phyloP scores from a whole-genome alignment of 92 coral and sea anemone genomes.

The Phymanthus crucifer region DNA sequence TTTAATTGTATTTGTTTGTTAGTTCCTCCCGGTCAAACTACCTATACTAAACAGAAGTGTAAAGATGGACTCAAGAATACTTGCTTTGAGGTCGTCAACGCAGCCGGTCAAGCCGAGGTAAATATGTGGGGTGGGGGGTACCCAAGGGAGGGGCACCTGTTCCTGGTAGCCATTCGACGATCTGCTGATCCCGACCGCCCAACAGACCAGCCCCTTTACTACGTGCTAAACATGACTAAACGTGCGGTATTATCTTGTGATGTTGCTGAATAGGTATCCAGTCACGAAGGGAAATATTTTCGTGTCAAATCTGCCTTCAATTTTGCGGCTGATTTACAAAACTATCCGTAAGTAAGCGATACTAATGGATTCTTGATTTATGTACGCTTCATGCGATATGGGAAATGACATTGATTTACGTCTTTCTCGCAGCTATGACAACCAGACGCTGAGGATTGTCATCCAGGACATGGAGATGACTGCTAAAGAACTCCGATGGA shows the following conservation, averaged over 20 bases:
- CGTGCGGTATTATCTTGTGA: background rate
- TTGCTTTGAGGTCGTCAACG: slow-evolving; percentile 96
- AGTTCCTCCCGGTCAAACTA: slow-evolving; percentile 98
- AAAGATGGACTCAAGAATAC: slow-evolving; percentile 97
- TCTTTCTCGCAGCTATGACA: slow-evolving; percentile 70
- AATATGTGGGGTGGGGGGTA: background rate
- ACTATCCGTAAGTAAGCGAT: slow-evolving; percentile 78
- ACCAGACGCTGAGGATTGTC: slow-evolving; percentile 91
- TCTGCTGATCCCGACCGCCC: too few relatives aligned
- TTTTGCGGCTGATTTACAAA: slow-evolving; percentile 98
- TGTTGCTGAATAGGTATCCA: slow-evolving; percentile 73
- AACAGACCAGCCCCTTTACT: too few relatives aligned
- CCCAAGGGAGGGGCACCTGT: too few relatives aligned
- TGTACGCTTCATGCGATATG: background rate
- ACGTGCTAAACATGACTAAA: background rate
- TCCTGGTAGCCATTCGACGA: too few relatives aligned
- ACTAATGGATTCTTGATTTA: background rate
- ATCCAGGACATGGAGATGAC: slow-evolving; percentile 99
- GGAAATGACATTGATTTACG: background rate
- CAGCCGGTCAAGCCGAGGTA: slow-evolving; percentile 99
- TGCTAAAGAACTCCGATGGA: slow-evolving; percentile 97
- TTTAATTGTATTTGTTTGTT: background rate
- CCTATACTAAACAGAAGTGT: slow-evolving; percentile 97
- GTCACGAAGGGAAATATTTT: slow-evolving; percentile 96
- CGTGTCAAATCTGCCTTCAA: slow-evolving; percentile 96